These are phyloP conservation scores for Hirtodrosophila alboralis DNA, from an alignment of 2,888 invertebrate genomes.

Conservation along the genomic window DNA sequence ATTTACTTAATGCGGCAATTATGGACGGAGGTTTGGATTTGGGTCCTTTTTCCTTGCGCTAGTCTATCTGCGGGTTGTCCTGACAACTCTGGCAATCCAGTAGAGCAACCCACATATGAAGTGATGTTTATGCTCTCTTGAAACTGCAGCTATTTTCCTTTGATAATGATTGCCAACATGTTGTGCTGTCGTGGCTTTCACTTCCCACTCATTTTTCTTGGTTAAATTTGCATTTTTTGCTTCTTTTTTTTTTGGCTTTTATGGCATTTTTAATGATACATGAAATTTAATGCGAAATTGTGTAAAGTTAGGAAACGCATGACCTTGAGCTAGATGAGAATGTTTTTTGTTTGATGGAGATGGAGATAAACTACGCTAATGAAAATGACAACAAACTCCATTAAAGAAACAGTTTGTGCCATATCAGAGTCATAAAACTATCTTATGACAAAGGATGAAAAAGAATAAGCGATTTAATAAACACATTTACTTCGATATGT, in stretches of 20 bases:
- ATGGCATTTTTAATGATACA: slow-evolving; percentile 61
- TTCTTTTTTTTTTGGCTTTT: slow-evolving; percentile 28
- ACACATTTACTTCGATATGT: no score
- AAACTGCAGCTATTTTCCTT: slow-evolving; percentile 49
- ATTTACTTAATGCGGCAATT: slow-evolving; percentile 70
- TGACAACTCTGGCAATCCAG: slow-evolving; percentile 27
- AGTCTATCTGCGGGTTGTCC: slow-evolving; percentile 56
- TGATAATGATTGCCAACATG: slow-evolving; percentile 52
- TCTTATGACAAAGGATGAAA: no score
- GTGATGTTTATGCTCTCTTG: slow-evolving; percentile 45
- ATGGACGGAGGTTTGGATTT: slow-evolving; percentile 44
- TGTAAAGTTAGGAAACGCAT: slow-evolving; percentile 25
- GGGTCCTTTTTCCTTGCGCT: slow-evolving; percentile 22
- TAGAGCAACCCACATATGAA: slow-evolving; percentile 18
- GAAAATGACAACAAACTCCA: not conserved
- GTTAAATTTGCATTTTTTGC: slow-evolving; percentile 36
- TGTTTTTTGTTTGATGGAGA: slow-evolving; percentile 5
- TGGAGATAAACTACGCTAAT: slow-evolving; percentile 5
- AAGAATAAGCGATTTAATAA: no score
- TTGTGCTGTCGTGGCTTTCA: slow-evolving; percentile 9
- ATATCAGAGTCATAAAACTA: not conserved
- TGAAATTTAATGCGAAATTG: slow-evolving; percentile 56
- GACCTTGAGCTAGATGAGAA: slow-evolving; percentile 57
- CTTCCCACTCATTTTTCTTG: not conserved
- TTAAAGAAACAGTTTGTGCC: not conserved